Conservation (phyloP, 2,888 invertebrate genomes). For the Kuschelorhynchus macadamiae region DNA sequence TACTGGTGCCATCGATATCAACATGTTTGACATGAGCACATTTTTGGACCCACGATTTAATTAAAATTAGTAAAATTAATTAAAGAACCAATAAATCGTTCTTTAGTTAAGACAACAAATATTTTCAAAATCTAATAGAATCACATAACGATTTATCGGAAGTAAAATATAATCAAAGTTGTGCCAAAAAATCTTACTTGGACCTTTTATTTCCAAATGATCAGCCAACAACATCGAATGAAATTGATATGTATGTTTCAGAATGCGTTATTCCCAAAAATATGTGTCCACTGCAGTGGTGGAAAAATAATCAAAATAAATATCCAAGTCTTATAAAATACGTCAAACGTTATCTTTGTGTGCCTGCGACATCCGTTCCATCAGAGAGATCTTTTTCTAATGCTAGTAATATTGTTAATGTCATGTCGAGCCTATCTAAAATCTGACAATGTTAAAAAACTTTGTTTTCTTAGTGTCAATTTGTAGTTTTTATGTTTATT, state of each 20-base stretch:
- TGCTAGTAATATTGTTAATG: slow-evolving; percentile 34
- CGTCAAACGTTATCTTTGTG: slow-evolving; percentile 31
- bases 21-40: slow-evolving; percentile 33
- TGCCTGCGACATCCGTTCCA: slow-evolving; percentile 31
- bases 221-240: slow-evolving; percentile 17
- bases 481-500: slow-evolving; percentile 20
- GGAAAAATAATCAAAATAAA: slow-evolving; percentile 40
- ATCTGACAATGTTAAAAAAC: slow-evolving; percentile 38
- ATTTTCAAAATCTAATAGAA: slow-evolving; percentile 34
- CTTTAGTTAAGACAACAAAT: slow-evolving; percentile 28
- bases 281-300: slow-evolving; percentile 38
- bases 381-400: slow-evolving; percentile 40
- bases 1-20: slow-evolving; percentile 20
- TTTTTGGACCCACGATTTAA: slow-evolving; percentile 45
- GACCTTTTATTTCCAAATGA: slow-evolving; percentile 41
- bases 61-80: too few species aligned
- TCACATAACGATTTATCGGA: slow-evolving; percentile 8
- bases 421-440: slow-evolving; percentile 37
- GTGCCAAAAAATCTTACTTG: slow-evolving; percentile 36
- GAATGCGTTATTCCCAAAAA: slow-evolving; percentile 37
- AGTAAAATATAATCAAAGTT: slow-evolving; percentile 13
- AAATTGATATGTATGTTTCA: slow-evolving; percentile 39
- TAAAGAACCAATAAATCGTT: slow-evolving; percentile 37
- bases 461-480: slow-evolving; percentile 32
- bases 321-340: slow-evolving; percentile 31